Conservation (phyloP, 2,797 vertebrate species). For the Parambassis ranga region DNA sequence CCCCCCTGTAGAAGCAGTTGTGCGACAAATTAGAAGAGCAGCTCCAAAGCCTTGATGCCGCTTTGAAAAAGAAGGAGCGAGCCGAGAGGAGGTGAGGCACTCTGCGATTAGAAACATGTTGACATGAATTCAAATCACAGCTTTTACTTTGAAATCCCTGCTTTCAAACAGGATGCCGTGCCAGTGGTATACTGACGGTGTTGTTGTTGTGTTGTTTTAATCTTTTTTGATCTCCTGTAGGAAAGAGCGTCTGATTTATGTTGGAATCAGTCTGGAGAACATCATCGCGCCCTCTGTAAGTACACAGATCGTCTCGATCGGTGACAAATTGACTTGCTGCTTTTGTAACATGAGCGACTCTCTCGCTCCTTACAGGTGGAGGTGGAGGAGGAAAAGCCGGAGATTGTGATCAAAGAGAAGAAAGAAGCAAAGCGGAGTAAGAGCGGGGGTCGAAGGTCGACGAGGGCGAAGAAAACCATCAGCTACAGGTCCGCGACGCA, state of each 20-base stretch:
- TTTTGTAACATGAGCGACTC: not conserved
- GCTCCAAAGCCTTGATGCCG: slow-evolving; percentile 89
- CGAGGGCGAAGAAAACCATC: slow-evolving; percentile 91
- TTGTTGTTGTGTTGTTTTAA: not conserved
- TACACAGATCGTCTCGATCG: not conserved
- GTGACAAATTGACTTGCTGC: not conserved
- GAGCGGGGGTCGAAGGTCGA: slow-evolving; percentile 92
- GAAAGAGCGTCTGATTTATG: slow-evolving; percentile 95
- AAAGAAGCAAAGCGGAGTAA: slow-evolving; percentile 89
- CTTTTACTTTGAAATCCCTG: not conserved
- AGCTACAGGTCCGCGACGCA: slow-evolving; percentile 80
- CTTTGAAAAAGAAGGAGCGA: slow-evolving; percentile 95
- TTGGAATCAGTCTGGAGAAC: slow-evolving; percentile 98
- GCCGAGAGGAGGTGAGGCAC: slow-evolving; percentile 87
- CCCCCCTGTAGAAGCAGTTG: slow-evolving; percentile 89
- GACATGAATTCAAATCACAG: too few relatives aligned
- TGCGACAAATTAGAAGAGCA: slow-evolving; percentile 96
- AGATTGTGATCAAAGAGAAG: slow-evolving; percentile 78
- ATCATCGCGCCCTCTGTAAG: slow-evolving; percentile 94
- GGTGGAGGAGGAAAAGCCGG: slow-evolving; percentile 68
- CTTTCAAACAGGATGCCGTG: not conserved
- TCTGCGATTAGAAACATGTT: not conserved
- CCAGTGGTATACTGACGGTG: too few relatives aligned
- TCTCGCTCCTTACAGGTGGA: slow-evolving; percentile 66
- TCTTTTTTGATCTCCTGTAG: slow-evolving; percentile 47